Conservation (phyloP, 1,140 invertebrate species). For the Propsilocerus akamusi region DNA sequence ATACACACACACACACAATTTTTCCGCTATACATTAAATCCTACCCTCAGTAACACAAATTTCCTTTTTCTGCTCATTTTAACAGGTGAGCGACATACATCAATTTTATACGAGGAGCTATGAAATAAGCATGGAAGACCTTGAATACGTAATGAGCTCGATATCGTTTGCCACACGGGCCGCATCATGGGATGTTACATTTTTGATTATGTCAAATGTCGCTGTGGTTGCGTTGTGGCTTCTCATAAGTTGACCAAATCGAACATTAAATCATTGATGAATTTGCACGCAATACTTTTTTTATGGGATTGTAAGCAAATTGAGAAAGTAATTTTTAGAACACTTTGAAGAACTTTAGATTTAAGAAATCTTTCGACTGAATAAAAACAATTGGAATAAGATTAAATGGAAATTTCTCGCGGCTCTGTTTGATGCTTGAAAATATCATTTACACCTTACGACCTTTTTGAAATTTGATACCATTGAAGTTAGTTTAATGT, state of each 20-base stretch:
- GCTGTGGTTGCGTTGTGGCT: background rate
- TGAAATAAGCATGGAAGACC: conserved; percentile 19
- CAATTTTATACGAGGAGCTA: conserved; percentile 24
- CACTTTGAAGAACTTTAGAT: no score
- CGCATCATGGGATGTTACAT: background rate
- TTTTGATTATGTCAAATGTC: background rate
- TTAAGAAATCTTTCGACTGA: background rate
- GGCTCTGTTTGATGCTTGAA: no score
- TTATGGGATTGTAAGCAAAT: background rate
- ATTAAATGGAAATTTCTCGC: no score
- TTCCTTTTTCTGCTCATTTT: conserved; percentile 3
- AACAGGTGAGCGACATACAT: conserved; percentile 23
- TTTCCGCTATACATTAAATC: no score
- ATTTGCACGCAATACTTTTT: background rate
- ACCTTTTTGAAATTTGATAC: no score
- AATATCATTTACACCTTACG: no score
- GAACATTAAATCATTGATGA: background rate
- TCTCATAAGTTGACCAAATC: background rate
- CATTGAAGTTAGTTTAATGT: no score
- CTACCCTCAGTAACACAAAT: no score
- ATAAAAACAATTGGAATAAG: no score
- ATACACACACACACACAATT: no score
- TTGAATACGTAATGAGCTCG: conserved; percentile 24
- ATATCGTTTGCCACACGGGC: conserved; percentile 8
- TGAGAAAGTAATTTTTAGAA: background rate